Evolutionary conservation across 1,140 invertebrate species (phyloP).

Genomic region (Drosophila sproati): DNA sequence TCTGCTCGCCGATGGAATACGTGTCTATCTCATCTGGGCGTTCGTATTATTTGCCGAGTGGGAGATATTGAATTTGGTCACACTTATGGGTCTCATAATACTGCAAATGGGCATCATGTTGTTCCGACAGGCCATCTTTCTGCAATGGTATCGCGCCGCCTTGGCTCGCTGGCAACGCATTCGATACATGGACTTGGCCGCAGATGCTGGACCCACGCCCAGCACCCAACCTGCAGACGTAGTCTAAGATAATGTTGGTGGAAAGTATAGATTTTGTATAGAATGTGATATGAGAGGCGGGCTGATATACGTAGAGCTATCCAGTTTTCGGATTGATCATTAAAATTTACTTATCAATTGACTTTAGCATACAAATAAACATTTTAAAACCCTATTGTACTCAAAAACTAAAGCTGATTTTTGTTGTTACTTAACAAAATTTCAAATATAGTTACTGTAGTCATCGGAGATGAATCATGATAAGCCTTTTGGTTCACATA

Average conservation of each 20-base stretch:
- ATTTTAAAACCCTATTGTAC: background rate
- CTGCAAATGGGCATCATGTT: conserved; percentile 91
- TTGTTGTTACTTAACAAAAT: background rate
- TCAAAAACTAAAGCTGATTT: background rate
- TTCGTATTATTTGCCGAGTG: conserved; percentile 90
- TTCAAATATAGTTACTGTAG: background rate
- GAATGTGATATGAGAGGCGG: conserved; percentile 69
- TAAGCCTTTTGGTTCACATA: too few species aligned
- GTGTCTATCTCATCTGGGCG: conserved; percentile 95
- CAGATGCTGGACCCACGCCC: conserved; percentile 40
- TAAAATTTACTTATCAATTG: conserved; percentile 47
- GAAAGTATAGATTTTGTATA: conserved; percentile 5
- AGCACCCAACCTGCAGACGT: conserved; percentile 75
- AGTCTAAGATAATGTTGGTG: conserved; percentile 42
- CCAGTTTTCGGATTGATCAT: conserved; percentile 48
- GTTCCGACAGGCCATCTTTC: conserved; percentile 90
- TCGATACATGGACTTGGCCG: conserved; percentile 62
- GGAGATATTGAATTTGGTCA: conserved; percentile 93
- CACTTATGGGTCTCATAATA: conserved; percentile 91
- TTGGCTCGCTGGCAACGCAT: conserved; percentile 61
- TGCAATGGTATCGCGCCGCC: conserved; percentile 72
- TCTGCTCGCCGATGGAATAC: conserved; percentile 95
- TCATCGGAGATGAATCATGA: too few species aligned
- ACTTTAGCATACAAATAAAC: conserved; percentile 25
- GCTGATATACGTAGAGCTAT: conserved; percentile 32